These are phyloP conservation scores for Melanchra persicariae DNA, from an alignment of 2,888 invertebrate genomes.

Conservation along the genomic window DNA sequence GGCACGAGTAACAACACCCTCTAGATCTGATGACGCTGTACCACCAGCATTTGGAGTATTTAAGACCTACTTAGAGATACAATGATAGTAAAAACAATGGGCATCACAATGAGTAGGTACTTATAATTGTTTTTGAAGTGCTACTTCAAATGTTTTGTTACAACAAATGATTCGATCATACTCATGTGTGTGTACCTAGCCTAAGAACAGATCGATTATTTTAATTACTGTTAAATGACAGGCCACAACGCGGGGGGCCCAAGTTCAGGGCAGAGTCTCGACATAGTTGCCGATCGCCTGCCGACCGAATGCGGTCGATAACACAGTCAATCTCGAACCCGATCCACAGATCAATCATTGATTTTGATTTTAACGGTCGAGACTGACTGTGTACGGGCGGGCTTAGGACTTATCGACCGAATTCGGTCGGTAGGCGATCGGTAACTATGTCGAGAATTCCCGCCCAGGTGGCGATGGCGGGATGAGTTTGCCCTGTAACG, in stretches of 20 bases:
- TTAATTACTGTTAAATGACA: not conserved
- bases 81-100: conserved; percentile 34
- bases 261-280: too few relatives aligned
- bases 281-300: too few relatives aligned
- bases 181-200: not conserved
- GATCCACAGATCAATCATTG: too few relatives aligned
- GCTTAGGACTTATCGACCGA: too few relatives aligned
- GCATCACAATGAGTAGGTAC: conserved; percentile 14
- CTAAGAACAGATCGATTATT: not conserved
- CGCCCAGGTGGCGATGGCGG: not conserved
- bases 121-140: conserved; percentile 42
- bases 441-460: too few relatives aligned
- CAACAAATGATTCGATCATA: conserved; percentile 16
- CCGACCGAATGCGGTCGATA: too few relatives aligned
- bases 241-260: not conserved
- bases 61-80: conserved; percentile 9
- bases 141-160: conserved; percentile 27
- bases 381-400: too few relatives aligned
- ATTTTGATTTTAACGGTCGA: too few relatives aligned
- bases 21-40: not conserved
- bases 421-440: too few relatives aligned
- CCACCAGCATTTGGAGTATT: conserved; percentile 14
- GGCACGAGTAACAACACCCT: not conserved
- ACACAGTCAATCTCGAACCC: too few relatives aligned
- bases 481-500: not conserved